Evolutionary conservation across 2,888 invertebrate genomes (phyloP), one percentile per base, ranked within the genome.

Genomic region (Pteria penguin): DNA sequence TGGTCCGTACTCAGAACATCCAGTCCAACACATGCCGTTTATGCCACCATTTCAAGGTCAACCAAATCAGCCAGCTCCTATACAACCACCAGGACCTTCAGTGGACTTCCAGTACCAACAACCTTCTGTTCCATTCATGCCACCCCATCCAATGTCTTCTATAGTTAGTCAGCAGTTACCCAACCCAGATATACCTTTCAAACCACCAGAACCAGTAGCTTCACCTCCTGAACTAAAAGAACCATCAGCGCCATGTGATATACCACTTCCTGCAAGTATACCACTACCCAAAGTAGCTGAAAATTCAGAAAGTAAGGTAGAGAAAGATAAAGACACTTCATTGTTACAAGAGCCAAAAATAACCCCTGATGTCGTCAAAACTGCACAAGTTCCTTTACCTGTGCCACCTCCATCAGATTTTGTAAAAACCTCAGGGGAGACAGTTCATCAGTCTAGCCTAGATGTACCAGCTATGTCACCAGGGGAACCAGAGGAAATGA

Each of bases 401-500:
- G 4, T 33, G n/a, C 22, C 14, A 32, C 11, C 24, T 18, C 8
- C 36, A 8, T n/a, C 31, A 31, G 32, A 31, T 5, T 31, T 32
- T 2, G 14, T 29, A 18, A n/a, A 14, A n/a, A 18, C 1, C 11
- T 36, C 45, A 18, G 45, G 18, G 18, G 45, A 45, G 18, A 14
- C 45, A 45, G 45, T 14, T 14, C 45, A 45, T 14, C 45, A 14
- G 11, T 18, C 8, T 14, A 18, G 18, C 18, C 45, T 55, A 33
- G 68, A 68, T 27, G 55, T 68, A 8, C 68, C 68, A 57, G 32
- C 68, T 4, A 52, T 68, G 57, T 68, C 68, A 1, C 68, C 68
- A 57, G 68, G 57, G 24, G 68, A 72, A 57, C 72, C 72, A 14
- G 72, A 72, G n/a, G 72, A 72, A 55, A 33, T 68, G 18, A 68